These are phyloP conservation scores for Cichladusa arquata DNA, from an alignment of 2,113 vertebrate species.

Conservation along the genomic window DNA sequence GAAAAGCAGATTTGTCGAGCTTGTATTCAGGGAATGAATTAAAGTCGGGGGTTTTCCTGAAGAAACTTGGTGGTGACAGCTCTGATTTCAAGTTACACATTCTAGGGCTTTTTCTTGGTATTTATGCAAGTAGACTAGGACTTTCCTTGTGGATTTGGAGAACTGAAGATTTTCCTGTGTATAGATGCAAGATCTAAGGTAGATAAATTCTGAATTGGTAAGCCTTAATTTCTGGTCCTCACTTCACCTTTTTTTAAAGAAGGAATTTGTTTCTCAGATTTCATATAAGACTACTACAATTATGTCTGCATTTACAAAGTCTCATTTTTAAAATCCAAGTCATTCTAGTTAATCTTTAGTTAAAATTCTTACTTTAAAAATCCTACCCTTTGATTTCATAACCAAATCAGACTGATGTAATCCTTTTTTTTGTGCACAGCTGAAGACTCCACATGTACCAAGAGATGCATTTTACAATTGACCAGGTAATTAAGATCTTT, in stretches of 20 bases:
- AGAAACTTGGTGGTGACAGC: not conserved
- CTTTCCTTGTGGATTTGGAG: not conserved
- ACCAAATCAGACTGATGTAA: not conserved
- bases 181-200: not conserved
- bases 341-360: not conserved
- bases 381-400: not conserved
- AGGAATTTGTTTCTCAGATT: not conserved
- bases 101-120: constrained; percentile 3
- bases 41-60: not conserved
- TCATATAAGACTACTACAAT: not conserved
- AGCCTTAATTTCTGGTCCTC: not conserved
- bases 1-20: not conserved
- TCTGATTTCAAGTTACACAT: not conserved
- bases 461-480: not conserved
- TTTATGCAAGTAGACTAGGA: not conserved
- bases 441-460: not conserved
- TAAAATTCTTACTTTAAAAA: not conserved
- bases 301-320: not conserved
- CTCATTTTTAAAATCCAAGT: not conserved
- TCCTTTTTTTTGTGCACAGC: not conserved
- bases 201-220: not conserved
- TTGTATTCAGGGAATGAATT: not conserved
- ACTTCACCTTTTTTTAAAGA: not conserved
- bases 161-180: not conserved
- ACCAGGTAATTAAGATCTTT: not conserved